phyloP scores from a whole-genome alignment of 2,888 invertebrate genomes.

The Heliconius charithonia region DNA sequence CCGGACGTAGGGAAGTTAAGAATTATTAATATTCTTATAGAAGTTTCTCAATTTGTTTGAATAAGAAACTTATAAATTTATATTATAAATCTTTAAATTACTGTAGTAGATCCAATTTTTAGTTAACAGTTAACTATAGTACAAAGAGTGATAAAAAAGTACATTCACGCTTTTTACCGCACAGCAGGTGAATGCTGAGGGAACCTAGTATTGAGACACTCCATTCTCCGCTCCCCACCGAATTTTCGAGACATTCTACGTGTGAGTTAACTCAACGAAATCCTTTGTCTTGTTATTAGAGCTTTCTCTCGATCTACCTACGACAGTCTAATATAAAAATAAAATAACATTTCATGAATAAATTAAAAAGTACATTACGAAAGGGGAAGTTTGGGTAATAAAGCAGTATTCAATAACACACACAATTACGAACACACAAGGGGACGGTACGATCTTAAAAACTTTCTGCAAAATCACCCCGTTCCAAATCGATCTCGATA shows the following conservation, averaged over 20 bases:
- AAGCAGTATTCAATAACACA: slow-evolving; percentile 21
- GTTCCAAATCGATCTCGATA: slow-evolving; percentile 1
- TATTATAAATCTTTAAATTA: neutral
- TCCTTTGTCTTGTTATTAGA: too few species aligned
- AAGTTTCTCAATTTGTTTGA: slow-evolving; percentile 17
- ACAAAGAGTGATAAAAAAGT: too few species aligned
- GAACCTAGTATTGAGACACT: too few species aligned
- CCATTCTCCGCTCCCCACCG: too few species aligned
- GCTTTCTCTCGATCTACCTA: too few species aligned
- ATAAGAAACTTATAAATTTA: neutral
- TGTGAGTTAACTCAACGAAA: too few species aligned
- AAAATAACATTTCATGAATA: too few species aligned
- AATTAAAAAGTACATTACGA: too few species aligned
- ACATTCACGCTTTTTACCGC: too few species aligned
- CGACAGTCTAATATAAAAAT: too few species aligned
- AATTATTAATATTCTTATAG: slow-evolving; percentile 18
- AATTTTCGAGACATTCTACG: too few species aligned
- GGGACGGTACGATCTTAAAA: slow-evolving; percentile 16
- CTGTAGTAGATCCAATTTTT: neutral
- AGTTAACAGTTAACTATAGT: neutral
- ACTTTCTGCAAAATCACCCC: slow-evolving; percentile 21
- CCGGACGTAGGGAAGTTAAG: neutral
- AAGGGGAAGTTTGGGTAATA: neutral
- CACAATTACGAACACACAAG: slow-evolving; percentile 20
- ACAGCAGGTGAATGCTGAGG: too few species aligned